Percentiles rank a stretch among this genome's conserved stretches.
phyloP scores from a whole-genome alignment of 2,113 vertebrate species.

The Campylorhamphus procurvoides region DNA sequence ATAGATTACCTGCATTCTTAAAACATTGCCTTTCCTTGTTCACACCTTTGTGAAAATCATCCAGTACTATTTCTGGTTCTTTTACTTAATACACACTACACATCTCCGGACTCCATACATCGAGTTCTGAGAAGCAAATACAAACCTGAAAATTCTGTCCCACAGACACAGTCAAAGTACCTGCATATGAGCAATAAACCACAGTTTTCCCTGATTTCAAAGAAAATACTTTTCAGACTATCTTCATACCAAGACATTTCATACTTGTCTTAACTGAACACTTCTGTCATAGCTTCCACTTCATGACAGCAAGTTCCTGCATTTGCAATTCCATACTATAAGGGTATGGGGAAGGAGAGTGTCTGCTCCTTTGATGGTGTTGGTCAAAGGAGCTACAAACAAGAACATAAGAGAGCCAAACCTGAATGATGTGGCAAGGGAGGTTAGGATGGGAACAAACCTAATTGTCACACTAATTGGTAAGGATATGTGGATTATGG shows the following conservation, averaged over 20 bases:
- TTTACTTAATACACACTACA: not conserved
- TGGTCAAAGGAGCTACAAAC: not conserved
- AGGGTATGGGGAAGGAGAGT: fast-evolving
- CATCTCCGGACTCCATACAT: not conserved
- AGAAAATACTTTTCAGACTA: not conserved
- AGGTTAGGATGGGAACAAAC: not conserved
- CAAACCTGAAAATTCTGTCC: not conserved
- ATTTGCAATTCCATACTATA: not conserved
- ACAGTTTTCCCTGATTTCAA: not conserved
- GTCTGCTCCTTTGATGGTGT: not conserved
- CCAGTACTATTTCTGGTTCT: not conserved
- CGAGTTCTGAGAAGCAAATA: not conserved
- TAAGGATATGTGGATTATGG: not conserved
- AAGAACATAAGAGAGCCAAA: not conserved
- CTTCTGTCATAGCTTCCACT: not conserved
- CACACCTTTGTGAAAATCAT: not conserved
- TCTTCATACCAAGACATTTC: not conserved
- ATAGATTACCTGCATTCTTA: not conserved
- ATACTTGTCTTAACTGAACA: not conserved
- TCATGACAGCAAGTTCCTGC: not conserved
- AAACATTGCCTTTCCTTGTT: not conserved
- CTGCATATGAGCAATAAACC: not conserved
- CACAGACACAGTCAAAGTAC: not conserved
- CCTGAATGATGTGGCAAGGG: fast-evolving
- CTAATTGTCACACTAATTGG: not conserved